Percentiles rank a stretch among this genome's conserved stretches.
Conservation (phyloP, 37 sponge, comb jelly and placozoan genomes). For the Hormiphora californensis region DNA sequence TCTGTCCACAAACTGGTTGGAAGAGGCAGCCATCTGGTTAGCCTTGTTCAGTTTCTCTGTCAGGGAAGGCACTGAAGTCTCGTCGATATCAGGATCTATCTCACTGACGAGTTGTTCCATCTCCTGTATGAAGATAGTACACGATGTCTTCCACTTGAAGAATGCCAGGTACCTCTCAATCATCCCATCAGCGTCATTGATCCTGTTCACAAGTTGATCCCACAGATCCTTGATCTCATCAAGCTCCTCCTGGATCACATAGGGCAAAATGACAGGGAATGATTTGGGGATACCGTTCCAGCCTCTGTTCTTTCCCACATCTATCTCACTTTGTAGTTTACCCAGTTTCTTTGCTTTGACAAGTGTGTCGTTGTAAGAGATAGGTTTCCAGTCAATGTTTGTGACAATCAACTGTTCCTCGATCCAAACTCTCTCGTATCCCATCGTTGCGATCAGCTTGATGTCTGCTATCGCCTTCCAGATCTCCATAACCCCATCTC, state of each 20-base stretch:
- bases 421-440: not conserved
- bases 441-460: not conserved
- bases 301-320: not conserved
- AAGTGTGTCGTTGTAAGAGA: not conserved
- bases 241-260: not conserved
- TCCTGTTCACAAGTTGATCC: not conserved
- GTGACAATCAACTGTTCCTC: not conserved
- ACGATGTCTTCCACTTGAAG: constrained; percentile 2
- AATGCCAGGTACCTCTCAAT: not conserved
- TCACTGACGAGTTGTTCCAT: not conserved
- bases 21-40: not conserved
- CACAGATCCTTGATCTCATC: not conserved
- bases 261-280: not conserved
- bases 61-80: not conserved
- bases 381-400: not conserved
- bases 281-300: not conserved
- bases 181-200: not conserved
- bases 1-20: not conserved
- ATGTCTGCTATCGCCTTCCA: not conserved
- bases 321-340: not conserved
- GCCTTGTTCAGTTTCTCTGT: not conserved
- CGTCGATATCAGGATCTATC: not conserved
- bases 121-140: not conserved
- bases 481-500: not conserved
- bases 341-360: not conserved